Percentiles rank a stretch among this genome's conserved stretches.
These are phyloP conservation scores for Sorex fumeus DNA, from an alignment of 2,113 vertebrate genomes.

Conservation along the genomic window DNA sequence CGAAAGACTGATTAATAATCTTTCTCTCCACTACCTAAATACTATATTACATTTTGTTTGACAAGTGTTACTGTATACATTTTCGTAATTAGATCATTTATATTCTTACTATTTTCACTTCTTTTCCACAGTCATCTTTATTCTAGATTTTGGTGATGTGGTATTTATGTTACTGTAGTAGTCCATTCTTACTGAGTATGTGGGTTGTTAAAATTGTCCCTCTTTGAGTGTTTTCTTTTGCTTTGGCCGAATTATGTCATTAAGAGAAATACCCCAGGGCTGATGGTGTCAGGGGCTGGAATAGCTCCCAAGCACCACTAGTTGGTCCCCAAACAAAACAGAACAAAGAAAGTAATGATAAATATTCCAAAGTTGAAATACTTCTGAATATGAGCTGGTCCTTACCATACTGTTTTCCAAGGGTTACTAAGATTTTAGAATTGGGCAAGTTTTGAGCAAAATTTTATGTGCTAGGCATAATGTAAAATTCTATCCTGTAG, in stretches of 20 bases:
- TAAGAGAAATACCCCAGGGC: not conserved
- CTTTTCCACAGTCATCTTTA: conserved; percentile 26
- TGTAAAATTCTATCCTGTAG: not conserved
- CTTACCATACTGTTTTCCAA: conserved; percentile 37
- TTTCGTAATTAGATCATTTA: conserved; percentile 55
- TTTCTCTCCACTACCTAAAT: not conserved
- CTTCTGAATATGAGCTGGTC: not conserved
- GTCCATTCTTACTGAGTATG: conserved; percentile 2
- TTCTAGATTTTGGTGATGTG: conserved; percentile 36
- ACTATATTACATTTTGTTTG: conserved; percentile 47
- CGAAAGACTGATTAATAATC: not conserved
- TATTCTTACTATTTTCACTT: conserved; percentile 45
- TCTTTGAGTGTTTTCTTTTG: conserved; percentile 24
- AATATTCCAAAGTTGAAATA: conserved; percentile 9
- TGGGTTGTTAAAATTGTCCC: conserved; percentile 10
- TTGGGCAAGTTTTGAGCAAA: conserved; percentile 19
- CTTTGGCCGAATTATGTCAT: not conserved
- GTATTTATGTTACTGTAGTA: conserved; percentile 10
- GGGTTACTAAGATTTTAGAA: not conserved
- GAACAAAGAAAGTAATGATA: no score
- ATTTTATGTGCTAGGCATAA: not conserved
- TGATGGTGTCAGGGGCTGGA: no score
- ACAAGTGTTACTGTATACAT: not conserved
- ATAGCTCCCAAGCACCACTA: no score
- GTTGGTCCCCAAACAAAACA: no score